These are phyloP conservation scores for Ameiurus melas DNA, from an alignment of 2,113 vertebrate genomes.

Conservation along the genomic window DNA sequence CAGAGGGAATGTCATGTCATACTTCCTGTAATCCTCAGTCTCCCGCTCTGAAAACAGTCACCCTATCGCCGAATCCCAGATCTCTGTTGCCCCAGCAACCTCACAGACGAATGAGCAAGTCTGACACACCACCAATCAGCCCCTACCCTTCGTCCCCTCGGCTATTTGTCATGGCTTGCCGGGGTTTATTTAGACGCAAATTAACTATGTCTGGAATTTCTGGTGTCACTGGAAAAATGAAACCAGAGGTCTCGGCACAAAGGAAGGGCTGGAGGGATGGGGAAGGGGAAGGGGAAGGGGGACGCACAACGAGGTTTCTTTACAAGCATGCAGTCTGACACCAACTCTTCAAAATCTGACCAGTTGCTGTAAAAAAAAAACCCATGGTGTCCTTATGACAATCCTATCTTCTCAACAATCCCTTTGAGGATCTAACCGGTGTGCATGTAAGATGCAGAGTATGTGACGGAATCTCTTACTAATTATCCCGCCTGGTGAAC, in stretches of 20 bases:
- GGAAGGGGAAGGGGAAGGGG: conserved; percentile 20
- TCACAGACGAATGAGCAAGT: conserved; percentile 73
- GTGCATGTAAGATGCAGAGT: neutral
- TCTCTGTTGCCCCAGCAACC: conserved; percentile 70
- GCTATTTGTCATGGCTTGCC: conserved; percentile 80
- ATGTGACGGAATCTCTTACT: neutral
- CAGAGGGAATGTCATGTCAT: conserved; percentile 76
- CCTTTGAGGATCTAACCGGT: conserved; percentile 24
- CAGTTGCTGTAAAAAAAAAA: conserved; percentile 41
- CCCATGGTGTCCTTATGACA: conserved; percentile 23
- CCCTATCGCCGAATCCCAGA: conserved; percentile 63
- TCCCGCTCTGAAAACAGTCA: conserved; percentile 71
- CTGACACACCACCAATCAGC: conserved; percentile 71
- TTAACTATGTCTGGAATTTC: conserved; percentile 81
- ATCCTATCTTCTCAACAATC: conserved; percentile 37
- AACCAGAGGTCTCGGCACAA: conserved; percentile 56
- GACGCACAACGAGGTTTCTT: conserved; percentile 41
- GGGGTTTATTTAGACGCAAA: conserved; percentile 80
- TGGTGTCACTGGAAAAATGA: conserved; percentile 63
- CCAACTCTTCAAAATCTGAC: conserved; percentile 30
- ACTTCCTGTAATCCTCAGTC: conserved; percentile 80
- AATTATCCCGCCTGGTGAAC: neutral
- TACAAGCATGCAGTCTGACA: conserved; percentile 49
- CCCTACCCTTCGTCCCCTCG: conserved; percentile 64
- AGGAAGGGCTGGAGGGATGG: conserved; percentile 51